Base-by-base conservation (phyloP, 2,797 vertebrate genomes). In the Eptatretus atami region DNA sequence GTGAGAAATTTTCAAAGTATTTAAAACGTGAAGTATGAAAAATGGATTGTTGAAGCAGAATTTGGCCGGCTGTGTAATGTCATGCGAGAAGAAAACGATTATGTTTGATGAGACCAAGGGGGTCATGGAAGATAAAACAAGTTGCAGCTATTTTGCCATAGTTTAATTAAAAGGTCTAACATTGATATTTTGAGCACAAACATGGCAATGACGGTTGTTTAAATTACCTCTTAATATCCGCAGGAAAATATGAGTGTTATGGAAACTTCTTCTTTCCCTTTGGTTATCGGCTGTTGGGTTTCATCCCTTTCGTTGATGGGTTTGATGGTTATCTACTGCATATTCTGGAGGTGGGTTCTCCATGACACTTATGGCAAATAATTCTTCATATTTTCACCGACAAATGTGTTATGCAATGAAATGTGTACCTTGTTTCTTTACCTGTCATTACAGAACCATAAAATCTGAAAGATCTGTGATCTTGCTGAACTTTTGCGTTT, bases 401-500 rank as follows among this genome's bases (percentile, higher is more conserved):
- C n/a, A 25, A 61, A 61, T 61, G 57, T 61, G 9, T 61, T 44
- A 8, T 8, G 6, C 31, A 44, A 44, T 44, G 31, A 44, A 44
- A 44, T 44, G 6, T 44, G 31, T 44, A 44, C 31, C 31, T 44
- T 44, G 25, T n/a, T 10, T 61, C 25, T 61, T 25, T 25, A n/a
- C 12, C 53, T 67, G 65, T 70, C 64, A 6, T 70, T 72, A 11
- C 74, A 98, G 90, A 76, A 95, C 95, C 68, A 98, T 98, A 68
- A 83, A 87, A 64, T 95, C 90, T 0, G 90, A 98, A 70, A 81
- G 90, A 15, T 98, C 90, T 0, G 88, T 98, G 73, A 98, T 98
- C 71, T 81, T 98, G 68, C 88, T 98, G 71, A 98, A 98, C 77
- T 95, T 98, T 77, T 95, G 90, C 75, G 74, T 98, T 63, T 98